These are phyloP conservation scores for Yponomeuta evonymella DNA, from an alignment of 2,888 invertebrate species.

Conservation along the genomic window DNA sequence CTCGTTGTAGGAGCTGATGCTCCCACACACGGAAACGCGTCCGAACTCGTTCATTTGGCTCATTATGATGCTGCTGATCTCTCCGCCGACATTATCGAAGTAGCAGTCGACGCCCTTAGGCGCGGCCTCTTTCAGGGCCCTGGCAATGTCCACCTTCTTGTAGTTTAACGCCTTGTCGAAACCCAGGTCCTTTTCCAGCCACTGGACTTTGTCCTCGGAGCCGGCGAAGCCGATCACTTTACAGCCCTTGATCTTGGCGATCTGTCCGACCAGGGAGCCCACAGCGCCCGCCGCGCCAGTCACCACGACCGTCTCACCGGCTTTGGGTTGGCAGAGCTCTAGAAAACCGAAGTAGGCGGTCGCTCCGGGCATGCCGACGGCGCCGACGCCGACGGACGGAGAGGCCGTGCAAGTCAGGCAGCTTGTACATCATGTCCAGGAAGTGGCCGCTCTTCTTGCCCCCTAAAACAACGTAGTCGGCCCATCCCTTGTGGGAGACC, in stretches of 20 bases:
- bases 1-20: slow-evolving; percentile 22
- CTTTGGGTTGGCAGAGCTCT: slow-evolving; percentile 77
- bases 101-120: slow-evolving; percentile 84
- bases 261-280: slow-evolving; percentile 80
- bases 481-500: slow-evolving; percentile 77
- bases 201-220: slow-evolving; percentile 81
- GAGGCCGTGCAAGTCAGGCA: slow-evolving; percentile 65
- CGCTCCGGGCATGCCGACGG: slow-evolving; percentile 78
- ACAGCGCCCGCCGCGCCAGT: slow-evolving; percentile 81
- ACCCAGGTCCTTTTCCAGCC: slow-evolving; percentile 79
- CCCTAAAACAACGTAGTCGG: slow-evolving; percentile 48
- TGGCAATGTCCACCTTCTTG: slow-evolving; percentile 74
- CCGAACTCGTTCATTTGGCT: slow-evolving; percentile 73
- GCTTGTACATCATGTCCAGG: slow-evolving; percentile 17
- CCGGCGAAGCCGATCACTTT: slow-evolving; percentile 83
- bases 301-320: slow-evolving; percentile 79
- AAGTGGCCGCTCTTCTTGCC: not conserved
- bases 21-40: slow-evolving; percentile 19
- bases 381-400: slow-evolving; percentile 67
- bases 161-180: slow-evolving; percentile 85
- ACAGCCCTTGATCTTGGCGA: slow-evolving; percentile 80
- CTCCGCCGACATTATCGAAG: slow-evolving; percentile 85
- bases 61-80: slow-evolving; percentile 68
- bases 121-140: slow-evolving; percentile 77
- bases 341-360: slow-evolving; percentile 80